Conservation (phyloP, 2,113 vertebrate species). For the Trogon melanurus region DNA sequence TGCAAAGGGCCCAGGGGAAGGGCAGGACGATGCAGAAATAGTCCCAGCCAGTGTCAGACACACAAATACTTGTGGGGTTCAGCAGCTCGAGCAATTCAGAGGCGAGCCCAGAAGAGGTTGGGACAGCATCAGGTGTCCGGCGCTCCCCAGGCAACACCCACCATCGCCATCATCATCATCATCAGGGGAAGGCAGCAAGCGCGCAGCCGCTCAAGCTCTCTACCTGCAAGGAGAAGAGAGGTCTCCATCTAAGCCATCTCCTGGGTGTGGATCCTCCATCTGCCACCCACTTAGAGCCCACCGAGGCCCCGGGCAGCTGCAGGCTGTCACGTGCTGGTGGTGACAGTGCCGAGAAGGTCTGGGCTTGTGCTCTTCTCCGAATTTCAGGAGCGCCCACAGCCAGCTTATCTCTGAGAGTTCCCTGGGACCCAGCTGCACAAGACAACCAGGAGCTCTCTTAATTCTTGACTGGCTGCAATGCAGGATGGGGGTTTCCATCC, state of each 20-base stretch:
- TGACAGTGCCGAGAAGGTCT: neutral
- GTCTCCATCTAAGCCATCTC: neutral
- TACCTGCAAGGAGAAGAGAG: neutral
- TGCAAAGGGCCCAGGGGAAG: neutral
- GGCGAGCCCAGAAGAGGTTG: neutral
- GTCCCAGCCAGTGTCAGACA: neutral
- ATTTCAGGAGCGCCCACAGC: neutral
- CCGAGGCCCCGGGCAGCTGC: neutral
- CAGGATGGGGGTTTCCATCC: neutral
- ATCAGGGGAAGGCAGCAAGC: neutral
- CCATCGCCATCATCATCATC: too few relatives aligned
- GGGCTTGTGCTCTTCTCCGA: neutral
- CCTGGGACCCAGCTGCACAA: neutral
- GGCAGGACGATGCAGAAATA: neutral
- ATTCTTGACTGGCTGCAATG: rapidly evolving
- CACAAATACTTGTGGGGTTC: neutral
- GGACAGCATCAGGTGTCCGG: neutral
- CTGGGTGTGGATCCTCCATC: neutral
- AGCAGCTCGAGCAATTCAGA: neutral
- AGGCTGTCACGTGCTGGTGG: neutral
- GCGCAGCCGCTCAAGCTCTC: neutral
- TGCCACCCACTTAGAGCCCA: rapidly evolving
- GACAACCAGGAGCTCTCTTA: neutral
- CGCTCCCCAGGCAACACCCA: neutral
- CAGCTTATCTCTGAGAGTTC: neutral